Evolutionary conservation across 2,797 vertebrate species (phyloP).

Genomic region (Eulemur mongoz): DNA sequence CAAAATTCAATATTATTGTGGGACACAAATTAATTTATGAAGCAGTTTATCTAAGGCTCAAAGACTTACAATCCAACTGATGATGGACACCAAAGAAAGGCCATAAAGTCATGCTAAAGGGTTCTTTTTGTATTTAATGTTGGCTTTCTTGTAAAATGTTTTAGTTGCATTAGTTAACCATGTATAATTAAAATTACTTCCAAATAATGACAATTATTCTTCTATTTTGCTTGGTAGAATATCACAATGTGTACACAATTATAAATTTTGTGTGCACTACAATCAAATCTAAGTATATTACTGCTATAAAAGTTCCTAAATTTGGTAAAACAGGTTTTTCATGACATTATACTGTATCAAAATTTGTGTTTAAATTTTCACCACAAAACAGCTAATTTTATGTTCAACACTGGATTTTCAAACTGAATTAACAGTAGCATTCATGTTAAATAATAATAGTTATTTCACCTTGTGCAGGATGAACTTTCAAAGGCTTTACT

Average conservation of each 20-base stretch:
- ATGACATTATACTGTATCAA: background rate
- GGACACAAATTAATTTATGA: background rate
- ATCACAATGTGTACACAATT: background rate
- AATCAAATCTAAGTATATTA: background rate
- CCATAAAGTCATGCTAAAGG: background rate
- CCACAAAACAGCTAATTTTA: background rate
- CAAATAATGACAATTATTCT: background rate
- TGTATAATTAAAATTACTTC: background rate
- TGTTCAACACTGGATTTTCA: background rate
- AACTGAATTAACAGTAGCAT: background rate
- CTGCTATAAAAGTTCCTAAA: background rate
- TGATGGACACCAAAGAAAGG: background rate
- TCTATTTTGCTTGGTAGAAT: background rate
- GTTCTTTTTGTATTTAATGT: background rate
- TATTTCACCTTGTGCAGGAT: background rate
- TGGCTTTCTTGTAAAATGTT: background rate
- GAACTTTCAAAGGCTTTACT: background rate
- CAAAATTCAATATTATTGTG: background rate
- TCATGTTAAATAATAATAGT: background rate
- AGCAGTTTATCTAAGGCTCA: background rate
- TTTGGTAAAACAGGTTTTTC: background rate
- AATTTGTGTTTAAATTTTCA: background rate
- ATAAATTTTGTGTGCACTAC: background rate
- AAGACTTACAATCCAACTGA: background rate
- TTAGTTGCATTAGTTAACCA: background rate